phyloP scores from a whole-genome alignment of 2,888 invertebrate species.

The Agrochola macilenta region DNA sequence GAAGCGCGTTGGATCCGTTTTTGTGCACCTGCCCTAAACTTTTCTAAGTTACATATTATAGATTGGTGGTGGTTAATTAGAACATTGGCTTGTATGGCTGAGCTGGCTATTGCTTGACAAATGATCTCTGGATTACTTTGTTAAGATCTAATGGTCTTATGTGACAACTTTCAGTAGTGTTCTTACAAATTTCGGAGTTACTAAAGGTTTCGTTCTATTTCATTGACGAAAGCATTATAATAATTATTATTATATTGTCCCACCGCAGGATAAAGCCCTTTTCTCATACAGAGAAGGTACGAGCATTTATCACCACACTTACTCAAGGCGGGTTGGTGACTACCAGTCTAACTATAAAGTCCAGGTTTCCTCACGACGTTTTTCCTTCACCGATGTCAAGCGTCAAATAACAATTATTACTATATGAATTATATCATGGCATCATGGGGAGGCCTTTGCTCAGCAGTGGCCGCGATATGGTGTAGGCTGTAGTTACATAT shows the following conservation, averaged over 20 bases:
- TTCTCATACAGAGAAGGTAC: background rate
- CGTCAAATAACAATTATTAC: background rate
- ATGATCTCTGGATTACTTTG: background rate
- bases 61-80: background rate
- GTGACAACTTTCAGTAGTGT: background rate
- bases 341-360: background rate
- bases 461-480: background rate
- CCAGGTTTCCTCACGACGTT: background rate
- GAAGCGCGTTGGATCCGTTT: background rate
- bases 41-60: background rate
- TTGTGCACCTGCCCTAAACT: background rate
- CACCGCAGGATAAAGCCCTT: background rate
- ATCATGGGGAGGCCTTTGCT: background rate
- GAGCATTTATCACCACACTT: background rate
- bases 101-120: conserved; percentile 21
- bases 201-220: background rate
- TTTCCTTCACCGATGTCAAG: background rate
- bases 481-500: background rate
- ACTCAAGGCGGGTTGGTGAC: background rate
- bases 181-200: background rate
- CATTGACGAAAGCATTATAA: background rate
- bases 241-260: background rate
- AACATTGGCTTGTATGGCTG: background rate
- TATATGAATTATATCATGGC: background rate
- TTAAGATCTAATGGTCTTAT: background rate